Percentiles rank a stretch among this genome's conserved stretches.
Conservation (phyloP, 2,888 invertebrate genomes). For the Drosophila testacea region DNA sequence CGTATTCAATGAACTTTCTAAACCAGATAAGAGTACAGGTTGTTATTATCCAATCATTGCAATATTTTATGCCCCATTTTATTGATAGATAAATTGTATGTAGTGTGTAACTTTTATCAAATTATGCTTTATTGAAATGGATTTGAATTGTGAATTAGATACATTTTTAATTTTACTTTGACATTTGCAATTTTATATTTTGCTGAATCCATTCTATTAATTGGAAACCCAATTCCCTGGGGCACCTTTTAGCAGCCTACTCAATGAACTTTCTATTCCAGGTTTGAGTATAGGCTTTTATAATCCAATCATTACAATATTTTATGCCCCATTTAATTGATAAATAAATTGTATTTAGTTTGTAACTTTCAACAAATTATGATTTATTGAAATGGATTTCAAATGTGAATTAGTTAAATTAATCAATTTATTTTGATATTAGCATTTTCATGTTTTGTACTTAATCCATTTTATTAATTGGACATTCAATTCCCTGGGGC, state of each 20-base stretch:
- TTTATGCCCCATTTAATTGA: too few relatives aligned
- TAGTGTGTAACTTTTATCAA: background rate
- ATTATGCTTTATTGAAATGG: background rate
- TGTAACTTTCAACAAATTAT: too few relatives aligned
- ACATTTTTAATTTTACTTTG: background rate
- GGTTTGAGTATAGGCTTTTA: too few relatives aligned
- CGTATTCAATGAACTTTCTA: too few relatives aligned
- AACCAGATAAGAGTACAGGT: too few relatives aligned
- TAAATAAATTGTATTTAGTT: too few relatives aligned
- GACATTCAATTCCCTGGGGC: background rate
- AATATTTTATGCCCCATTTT: background rate
- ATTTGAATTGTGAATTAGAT: background rate
- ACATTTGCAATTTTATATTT: background rate
- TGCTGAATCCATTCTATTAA: too few relatives aligned
- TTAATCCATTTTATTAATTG: constrained; percentile 28
- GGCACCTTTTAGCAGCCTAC: too few relatives aligned
- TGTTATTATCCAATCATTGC: constrained; percentile 19
- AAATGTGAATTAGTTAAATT: background rate
- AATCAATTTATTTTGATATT: background rate
- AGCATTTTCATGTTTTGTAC: constrained; percentile 3
- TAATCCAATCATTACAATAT: too few relatives aligned
- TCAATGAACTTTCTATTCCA: too few relatives aligned
- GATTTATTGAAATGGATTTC: too few relatives aligned
- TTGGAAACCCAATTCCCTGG: too few relatives aligned
- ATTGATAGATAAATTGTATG: constrained; percentile 1